Evolutionary conservation across 2,888 invertebrate species (phyloP).

Genomic region (Unio pictorum): DNA sequence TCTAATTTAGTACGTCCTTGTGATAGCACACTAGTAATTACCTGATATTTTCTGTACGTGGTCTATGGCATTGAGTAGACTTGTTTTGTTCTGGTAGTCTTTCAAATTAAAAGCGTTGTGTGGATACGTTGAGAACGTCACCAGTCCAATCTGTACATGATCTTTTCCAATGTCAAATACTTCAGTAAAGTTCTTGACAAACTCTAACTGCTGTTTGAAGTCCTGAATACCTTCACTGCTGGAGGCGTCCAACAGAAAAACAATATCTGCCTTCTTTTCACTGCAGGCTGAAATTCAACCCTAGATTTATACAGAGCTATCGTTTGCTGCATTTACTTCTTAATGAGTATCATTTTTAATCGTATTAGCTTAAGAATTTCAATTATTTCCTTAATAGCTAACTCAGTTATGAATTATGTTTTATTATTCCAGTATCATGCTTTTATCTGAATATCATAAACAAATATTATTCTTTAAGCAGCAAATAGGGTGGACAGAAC

Average conservation of each 20-base stretch:
- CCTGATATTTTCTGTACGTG: constrained; percentile 25
- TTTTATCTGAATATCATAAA: too few species aligned
- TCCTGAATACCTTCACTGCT: constrained; percentile 33
- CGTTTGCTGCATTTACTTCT: too few species aligned
- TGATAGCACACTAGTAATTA: constrained; percentile 3
- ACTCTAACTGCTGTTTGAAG: constrained; percentile 39
- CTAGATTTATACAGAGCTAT: too few species aligned
- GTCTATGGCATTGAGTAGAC: constrained; percentile 23
- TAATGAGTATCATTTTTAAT: too few species aligned
- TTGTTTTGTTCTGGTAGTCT: constrained; percentile 19
- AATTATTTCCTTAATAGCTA: too few species aligned
- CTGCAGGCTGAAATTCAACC: constrained; percentile 22
- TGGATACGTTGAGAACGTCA: constrained; percentile 29
- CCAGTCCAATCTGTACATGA: constrained; percentile 31
- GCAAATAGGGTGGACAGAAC: too few species aligned
- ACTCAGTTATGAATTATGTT: too few species aligned
- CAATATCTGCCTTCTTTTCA: constrained; percentile 38
- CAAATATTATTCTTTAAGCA: too few species aligned
- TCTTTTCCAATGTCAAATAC: constrained; percentile 22
- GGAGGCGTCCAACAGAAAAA: constrained; percentile 42
- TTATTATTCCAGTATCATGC: too few species aligned
- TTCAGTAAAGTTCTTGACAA: constrained; percentile 34
- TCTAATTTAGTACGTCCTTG: too few species aligned
- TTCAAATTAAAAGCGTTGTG: constrained; percentile 36
- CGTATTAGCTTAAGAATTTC: too few species aligned